Evolutionary conservation across 1,140 invertebrate genomes (phyloP).

Genomic region (Pogonomyrmex barbatus): DNA sequence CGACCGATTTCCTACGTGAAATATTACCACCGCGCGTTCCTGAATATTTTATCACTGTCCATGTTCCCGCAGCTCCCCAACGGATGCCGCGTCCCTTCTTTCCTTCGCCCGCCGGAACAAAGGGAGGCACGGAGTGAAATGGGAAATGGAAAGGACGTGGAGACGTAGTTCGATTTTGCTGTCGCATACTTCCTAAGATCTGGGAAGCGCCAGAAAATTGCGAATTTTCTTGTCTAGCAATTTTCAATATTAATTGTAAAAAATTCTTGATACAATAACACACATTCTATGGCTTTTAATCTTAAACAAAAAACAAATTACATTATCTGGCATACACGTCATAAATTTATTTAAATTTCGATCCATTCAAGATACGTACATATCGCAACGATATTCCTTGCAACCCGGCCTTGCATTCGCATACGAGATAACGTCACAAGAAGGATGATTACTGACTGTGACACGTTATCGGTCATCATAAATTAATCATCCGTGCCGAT

Average conservation of each 20-base stretch:
- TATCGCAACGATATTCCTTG: slow-evolving; percentile 25
- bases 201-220: not conserved
- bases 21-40: slow-evolving; percentile 84
- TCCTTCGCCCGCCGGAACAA: slow-evolving; percentile 44
- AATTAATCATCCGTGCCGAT: slow-evolving; percentile 53
- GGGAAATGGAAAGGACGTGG: slow-evolving; percentile 35
- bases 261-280: not conserved
- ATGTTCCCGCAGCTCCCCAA: slow-evolving; percentile 70
- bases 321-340: not conserved
- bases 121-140: slow-evolving; percentile 34
- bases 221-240: slow-evolving; percentile 3
- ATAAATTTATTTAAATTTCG: slow-evolving; percentile 34
- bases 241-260: not conserved
- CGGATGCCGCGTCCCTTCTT: slow-evolving; percentile 59
- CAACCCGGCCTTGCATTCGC: slow-evolving; percentile 41
- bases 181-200: slow-evolving; percentile 40
- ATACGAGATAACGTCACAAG: slow-evolving; percentile 60
- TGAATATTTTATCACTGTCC: slow-evolving; percentile 87
- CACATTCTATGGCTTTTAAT: not conserved
- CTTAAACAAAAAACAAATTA: not conserved
- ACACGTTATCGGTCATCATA: slow-evolving; percentile 47
- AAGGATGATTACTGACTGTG: slow-evolving; percentile 57
- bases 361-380: not conserved
- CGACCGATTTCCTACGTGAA: slow-evolving; percentile 86
- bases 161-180: slow-evolving; percentile 58